Evolutionary conservation across 2,888 invertebrate genomes (phyloP).

Genomic region (Micropterix aruncella): DNA sequence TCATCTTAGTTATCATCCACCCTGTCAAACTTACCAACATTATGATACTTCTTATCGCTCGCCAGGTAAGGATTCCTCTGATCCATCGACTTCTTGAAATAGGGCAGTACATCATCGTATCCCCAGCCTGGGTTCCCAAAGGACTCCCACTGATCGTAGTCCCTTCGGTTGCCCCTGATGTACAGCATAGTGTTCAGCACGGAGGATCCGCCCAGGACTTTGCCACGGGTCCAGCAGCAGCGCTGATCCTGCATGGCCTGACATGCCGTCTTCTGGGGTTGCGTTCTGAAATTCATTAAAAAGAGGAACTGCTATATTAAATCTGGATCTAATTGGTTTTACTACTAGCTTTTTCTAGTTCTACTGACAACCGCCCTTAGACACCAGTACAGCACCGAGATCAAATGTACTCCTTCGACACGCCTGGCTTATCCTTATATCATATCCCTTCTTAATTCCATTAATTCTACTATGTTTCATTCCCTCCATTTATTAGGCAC

Average conservation of each 20-base stretch:
- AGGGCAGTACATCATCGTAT: conserved; percentile 64
- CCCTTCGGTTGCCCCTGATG: conserved; percentile 72
- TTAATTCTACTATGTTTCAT: too few species aligned
- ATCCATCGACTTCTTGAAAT: conserved; percentile 78
- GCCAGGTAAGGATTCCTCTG: conserved; percentile 82
- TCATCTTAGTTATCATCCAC: too few species aligned
- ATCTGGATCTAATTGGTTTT: too few species aligned
- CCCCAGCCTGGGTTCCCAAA: conserved; percentile 84
- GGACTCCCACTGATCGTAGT: conserved; percentile 78
- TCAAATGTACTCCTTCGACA: too few species aligned
- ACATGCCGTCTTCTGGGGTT: conserved; percentile 71
- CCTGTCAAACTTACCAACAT: conserved; percentile 8
- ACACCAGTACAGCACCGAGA: too few species aligned
- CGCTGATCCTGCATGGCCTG: conserved; percentile 75
- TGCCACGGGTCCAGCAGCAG: conserved; percentile 84
- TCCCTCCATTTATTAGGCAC: too few species aligned
- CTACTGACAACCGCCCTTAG: too few species aligned
- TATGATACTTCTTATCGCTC: conserved; percentile 53
- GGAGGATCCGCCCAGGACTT: conserved; percentile 76
- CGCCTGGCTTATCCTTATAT: too few species aligned
- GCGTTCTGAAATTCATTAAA: conserved; percentile 43
- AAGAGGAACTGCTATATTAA: not conserved
- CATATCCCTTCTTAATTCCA: too few species aligned
- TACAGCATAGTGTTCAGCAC: conserved; percentile 88
- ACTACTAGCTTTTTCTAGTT: too few species aligned